phyloP scores from a whole-genome alignment of 2,113 vertebrate genomes.

The Lophura nycthemera region DNA sequence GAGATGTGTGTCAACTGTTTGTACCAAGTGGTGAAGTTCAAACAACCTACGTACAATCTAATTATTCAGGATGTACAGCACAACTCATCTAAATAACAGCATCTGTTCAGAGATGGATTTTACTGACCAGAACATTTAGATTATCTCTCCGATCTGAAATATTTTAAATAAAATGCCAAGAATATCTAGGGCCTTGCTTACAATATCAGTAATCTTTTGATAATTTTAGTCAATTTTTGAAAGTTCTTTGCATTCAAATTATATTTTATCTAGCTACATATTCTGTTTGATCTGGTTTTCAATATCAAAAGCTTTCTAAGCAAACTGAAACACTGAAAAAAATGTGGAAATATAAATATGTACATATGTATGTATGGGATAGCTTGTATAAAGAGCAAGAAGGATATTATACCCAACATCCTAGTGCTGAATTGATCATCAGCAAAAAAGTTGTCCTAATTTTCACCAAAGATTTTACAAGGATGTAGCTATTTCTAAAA shows the following conservation, averaged over 20 bases:
- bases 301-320: neutral
- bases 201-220: neutral
- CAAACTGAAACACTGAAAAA: neutral
- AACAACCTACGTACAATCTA: neutral
- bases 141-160: neutral
- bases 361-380: neutral
- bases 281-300: neutral
- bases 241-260: neutral
- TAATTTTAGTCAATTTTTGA: neutral
- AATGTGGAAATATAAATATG: neutral
- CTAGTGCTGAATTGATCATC: neutral
- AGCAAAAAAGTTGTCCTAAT: slow-evolving; percentile 18
- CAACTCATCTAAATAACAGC: neutral
- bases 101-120: neutral
- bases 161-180: neutral
- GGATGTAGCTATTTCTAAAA: neutral
- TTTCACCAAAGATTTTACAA: slow-evolving; percentile 15
- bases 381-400: neutral
- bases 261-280: neutral
- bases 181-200: neutral
- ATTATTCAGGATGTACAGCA: slow-evolving; percentile 1
- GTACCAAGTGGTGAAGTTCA: slow-evolving; percentile 6
- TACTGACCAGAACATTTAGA: neutral
- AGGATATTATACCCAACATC: neutral
- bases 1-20: neutral